Percentiles rank a stretch among this genome's conserved stretches.
Evolutionary conservation across 2,797 vertebrate genomes (phyloP).

Genomic region (Acridotheres tristis): DNA sequence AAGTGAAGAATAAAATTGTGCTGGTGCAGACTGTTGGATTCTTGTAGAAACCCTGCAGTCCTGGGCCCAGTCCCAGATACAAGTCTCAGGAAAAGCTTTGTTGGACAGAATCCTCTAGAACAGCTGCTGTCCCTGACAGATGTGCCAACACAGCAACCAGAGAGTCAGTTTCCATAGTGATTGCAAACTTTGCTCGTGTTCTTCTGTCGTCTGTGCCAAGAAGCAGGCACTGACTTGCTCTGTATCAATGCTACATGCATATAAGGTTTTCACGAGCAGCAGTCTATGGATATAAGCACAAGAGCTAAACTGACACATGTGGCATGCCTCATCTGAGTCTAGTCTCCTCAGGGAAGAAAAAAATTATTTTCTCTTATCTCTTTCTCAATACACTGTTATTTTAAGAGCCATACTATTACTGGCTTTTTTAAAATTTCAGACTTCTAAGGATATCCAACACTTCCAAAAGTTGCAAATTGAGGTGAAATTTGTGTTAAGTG

Average conservation of each 20-base stretch:
- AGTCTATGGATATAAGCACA: not conserved
- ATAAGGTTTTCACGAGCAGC: not conserved
- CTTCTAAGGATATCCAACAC: not conserved
- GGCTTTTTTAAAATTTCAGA: not conserved
- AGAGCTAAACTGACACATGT: not conserved
- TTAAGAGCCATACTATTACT: not conserved
- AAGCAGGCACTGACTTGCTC: not conserved
- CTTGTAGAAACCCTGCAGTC: conserved; percentile 4
- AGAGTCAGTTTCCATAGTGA: conserved; percentile 46
- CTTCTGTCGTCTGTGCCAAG: not conserved
- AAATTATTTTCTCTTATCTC: not conserved
- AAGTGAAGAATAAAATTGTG: not conserved
- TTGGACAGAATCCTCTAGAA: conserved; percentile 33
- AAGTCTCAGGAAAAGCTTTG: conserved; percentile 26
- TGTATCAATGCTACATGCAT: rapidly evolving
- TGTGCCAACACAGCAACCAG: conserved; percentile 23
- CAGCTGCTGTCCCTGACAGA: conserved; percentile 53
- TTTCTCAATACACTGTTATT: not conserved
- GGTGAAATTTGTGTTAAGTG: not conserved
- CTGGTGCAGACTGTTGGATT: not conserved
- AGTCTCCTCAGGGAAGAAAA: not conserved
- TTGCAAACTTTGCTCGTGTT: conserved; percentile 7
- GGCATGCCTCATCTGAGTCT: not conserved
- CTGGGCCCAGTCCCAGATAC: not conserved
- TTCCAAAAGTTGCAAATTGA: not conserved